Evolutionary conservation across 2,888 invertebrate genomes (phyloP).

Genomic region (Neoitamus cyanurus): DNA sequence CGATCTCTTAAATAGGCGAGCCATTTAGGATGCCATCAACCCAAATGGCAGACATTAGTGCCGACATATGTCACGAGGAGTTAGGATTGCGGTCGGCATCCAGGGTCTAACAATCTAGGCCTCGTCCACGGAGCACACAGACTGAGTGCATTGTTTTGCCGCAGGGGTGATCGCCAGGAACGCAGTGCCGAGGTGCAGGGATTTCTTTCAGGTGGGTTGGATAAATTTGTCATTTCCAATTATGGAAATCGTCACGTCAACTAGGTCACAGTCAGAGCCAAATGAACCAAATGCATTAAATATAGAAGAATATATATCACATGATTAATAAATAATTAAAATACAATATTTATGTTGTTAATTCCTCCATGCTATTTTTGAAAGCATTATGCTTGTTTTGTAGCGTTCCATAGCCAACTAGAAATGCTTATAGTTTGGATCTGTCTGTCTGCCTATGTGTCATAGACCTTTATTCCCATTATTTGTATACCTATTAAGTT

Average conservation of each 20-base stretch:
- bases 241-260: constrained; percentile 21
- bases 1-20: background rate
- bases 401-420: too few relatives aligned
- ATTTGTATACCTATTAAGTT: too few relatives aligned
- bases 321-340: too few relatives aligned
- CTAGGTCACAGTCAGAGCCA: too few relatives aligned
- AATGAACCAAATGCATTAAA: too few relatives aligned
- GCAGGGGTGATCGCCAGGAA: background rate
- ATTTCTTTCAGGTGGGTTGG: background rate
- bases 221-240: constrained; percentile 31
- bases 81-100: constrained; percentile 48
- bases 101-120: background rate
- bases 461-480: too few relatives aligned
- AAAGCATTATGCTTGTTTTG: too few relatives aligned
- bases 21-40: constrained; percentile 44
- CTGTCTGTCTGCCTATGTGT: too few relatives aligned
- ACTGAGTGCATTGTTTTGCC: background rate
- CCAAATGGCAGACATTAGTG: constrained; percentile 49
- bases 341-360: too few relatives aligned
- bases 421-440: too few relatives aligned
- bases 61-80: constrained; percentile 51
- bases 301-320: too few relatives aligned
- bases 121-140: background rate
- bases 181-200: background rate
- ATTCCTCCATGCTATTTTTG: too few relatives aligned